Conservation (phyloP, 2,113 vertebrate genomes). For the Salvelinus alpinus region DNA sequence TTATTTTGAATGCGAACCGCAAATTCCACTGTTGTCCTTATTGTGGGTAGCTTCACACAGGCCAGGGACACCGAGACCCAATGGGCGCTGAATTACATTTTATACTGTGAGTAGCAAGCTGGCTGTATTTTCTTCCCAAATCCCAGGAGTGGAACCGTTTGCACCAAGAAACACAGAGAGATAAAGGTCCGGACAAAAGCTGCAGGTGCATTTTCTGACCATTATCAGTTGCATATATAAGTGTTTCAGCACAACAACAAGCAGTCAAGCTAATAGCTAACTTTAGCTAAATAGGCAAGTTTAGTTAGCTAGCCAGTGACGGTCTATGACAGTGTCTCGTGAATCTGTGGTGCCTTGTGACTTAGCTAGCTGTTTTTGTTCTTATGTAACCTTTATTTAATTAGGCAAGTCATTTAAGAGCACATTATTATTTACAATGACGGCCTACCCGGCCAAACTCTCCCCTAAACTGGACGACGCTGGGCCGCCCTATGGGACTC, state of each 20-base stretch:
- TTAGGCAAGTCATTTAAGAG: too few relatives aligned
- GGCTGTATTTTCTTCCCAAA: neutral
- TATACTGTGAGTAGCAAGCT: neutral
- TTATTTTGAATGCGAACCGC: too few relatives aligned
- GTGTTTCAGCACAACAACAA: neutral
- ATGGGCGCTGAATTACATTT: conserved; percentile 9
- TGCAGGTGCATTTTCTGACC: neutral
- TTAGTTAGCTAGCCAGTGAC: too few relatives aligned
- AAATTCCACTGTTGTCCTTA: too few relatives aligned
- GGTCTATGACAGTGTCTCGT: neutral
- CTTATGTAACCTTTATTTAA: too few relatives aligned
- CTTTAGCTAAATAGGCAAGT: too few relatives aligned
- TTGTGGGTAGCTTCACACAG: neutral
- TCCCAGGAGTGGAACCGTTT: neutral
- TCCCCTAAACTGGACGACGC: too few relatives aligned
- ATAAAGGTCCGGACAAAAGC: neutral
- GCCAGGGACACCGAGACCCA: conserved; percentile 1
- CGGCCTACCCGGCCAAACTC: too few relatives aligned
- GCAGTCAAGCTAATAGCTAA: neutral
- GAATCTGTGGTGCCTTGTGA: neutral
- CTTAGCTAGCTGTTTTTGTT: too few relatives aligned
- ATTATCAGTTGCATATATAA: neutral
- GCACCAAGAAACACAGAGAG: neutral
- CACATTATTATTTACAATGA: too few relatives aligned
- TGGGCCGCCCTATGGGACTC: too few relatives aligned